These are phyloP conservation scores for Melikaiella ostensackeni DNA, from an alignment of 2,888 invertebrate genomes.

Conservation along the genomic window DNA sequence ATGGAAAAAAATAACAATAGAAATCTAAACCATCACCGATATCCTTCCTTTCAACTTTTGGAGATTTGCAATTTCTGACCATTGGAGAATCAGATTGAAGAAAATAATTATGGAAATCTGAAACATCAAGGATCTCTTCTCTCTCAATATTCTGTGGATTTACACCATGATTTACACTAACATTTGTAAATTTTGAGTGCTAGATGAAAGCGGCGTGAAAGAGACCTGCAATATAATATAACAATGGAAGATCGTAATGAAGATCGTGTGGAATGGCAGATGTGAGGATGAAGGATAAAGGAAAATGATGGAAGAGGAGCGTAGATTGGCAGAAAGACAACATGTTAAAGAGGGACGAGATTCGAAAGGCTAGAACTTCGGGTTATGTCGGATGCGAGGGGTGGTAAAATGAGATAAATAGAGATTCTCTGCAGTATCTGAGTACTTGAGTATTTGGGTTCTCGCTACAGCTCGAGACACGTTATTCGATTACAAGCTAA, in stretches of 20 bases:
- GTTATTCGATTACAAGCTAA: conserved; percentile 73
- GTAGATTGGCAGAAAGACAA: conserved; percentile 31
- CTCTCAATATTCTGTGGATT: background rate
- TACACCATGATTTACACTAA: too few species aligned
- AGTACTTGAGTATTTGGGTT: conserved; percentile 63
- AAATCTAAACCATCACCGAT: too few species aligned
- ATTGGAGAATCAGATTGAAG: too few species aligned
- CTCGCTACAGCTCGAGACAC: conserved; percentile 65
- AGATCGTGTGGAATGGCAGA: conserved; percentile 28
- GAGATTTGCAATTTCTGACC: too few species aligned
- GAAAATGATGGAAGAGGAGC: conserved; percentile 29
- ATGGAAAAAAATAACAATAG: too few species aligned
- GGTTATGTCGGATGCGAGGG: background rate
- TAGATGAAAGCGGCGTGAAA: too few species aligned
- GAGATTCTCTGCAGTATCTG: conserved; percentile 52
- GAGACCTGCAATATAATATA: conserved; percentile 1
- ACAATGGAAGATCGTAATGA: conserved; percentile 6
- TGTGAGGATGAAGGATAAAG: conserved; percentile 21
- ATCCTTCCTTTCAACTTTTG: too few species aligned
- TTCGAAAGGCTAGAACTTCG: conserved; percentile 3
- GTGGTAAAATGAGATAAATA: conserved; percentile 23
- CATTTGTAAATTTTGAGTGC: conserved; percentile 1
- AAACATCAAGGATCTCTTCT: background rate
- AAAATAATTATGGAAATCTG: background rate
- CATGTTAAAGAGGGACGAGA: conserved; percentile 27